A percentile compares a stretch with the other conserved stretches of the same genome.
These are phyloP conservation scores for Salvelinus alpinus DNA, from an alignment of 2,113 vertebrate species.

Conservation along the genomic window DNA sequence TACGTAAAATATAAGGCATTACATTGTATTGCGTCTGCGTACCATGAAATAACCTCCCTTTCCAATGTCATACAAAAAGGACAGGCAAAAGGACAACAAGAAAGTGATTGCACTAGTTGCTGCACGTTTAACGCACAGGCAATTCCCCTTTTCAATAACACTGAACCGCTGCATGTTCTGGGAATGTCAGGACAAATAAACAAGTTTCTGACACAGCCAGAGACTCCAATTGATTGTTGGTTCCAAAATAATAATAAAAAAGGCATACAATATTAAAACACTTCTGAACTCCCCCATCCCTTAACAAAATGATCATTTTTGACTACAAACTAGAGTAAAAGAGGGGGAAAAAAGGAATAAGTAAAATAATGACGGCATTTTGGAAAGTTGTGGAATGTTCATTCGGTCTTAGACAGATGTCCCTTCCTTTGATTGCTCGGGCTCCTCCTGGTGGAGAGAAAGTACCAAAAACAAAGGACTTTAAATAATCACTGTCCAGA, in stretches of 20 bases:
- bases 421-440: constrained; percentile 55
- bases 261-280: background rate
- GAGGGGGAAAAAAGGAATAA: constrained; percentile 30
- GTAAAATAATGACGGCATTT: constrained; percentile 38
- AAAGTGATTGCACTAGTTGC: constrained; percentile 45
- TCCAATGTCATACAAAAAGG: constrained; percentile 13
- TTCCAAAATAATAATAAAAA: constrained; percentile 20
- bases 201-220: constrained; percentile 16
- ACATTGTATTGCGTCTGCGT: constrained; percentile 29
- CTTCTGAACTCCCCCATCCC: background rate
- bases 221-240: constrained; percentile 18
- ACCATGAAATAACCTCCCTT: constrained; percentile 30
- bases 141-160: constrained; percentile 49
- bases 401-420: constrained; percentile 51
- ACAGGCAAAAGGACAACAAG: constrained; percentile 15
- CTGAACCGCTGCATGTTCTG: constrained; percentile 20
- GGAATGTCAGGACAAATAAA: constrained; percentile 26
- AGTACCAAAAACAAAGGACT: background rate
- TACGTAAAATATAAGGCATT: constrained; percentile 26
- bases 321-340: constrained; percentile 37
- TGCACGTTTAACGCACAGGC: constrained; percentile 33
- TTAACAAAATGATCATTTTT: background rate
- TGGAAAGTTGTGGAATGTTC: constrained; percentile 18
- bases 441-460: constrained; percentile 22
- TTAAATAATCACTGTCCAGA: background rate